Percentiles rank a stretch among this genome's conserved stretches.
Conservation (phyloP, 2,113 vertebrate species). For the Diadophis punctatus region DNA sequence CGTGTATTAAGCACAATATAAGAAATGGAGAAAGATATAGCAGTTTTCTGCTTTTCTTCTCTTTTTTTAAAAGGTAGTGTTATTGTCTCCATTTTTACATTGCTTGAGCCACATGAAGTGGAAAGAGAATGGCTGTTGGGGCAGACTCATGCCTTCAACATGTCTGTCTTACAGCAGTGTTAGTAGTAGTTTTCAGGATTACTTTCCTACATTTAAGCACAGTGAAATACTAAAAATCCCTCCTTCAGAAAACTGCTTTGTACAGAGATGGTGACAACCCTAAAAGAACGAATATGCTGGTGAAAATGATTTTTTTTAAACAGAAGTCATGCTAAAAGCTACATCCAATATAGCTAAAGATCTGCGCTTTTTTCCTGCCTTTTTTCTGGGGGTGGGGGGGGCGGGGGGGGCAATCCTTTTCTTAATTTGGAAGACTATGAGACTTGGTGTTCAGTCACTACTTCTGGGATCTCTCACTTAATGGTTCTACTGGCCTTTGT, state of each 20-base stretch:
- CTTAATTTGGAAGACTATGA: conserved; percentile 28
- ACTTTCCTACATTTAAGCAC: background rate
- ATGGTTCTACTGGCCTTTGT: conserved; percentile 35
- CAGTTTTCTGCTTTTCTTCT: background rate
- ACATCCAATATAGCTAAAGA: background rate
- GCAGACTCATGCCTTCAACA: background rate
- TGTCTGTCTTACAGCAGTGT: background rate
- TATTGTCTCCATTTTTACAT: background rate
- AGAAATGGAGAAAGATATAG: background rate
- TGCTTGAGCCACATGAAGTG: background rate
- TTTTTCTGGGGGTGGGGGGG: conserved; percentile 27
- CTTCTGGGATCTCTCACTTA: conserved; percentile 44
- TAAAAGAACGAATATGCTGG: background rate
- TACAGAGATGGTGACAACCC: background rate
- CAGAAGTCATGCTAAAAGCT: background rate
- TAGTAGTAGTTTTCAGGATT: background rate
- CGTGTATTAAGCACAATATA: background rate
- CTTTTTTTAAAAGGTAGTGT: background rate
- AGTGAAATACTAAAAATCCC: background rate
- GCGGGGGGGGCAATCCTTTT: background rate
- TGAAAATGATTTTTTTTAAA: background rate
- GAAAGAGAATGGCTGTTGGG: background rate
- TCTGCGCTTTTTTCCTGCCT: conserved; percentile 1
- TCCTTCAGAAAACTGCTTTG: background rate
- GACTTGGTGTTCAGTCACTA: conserved; percentile 36